phyloP scores from a whole-genome alignment of 1,140 invertebrate genomes.

The Drosophila ogumai region DNA sequence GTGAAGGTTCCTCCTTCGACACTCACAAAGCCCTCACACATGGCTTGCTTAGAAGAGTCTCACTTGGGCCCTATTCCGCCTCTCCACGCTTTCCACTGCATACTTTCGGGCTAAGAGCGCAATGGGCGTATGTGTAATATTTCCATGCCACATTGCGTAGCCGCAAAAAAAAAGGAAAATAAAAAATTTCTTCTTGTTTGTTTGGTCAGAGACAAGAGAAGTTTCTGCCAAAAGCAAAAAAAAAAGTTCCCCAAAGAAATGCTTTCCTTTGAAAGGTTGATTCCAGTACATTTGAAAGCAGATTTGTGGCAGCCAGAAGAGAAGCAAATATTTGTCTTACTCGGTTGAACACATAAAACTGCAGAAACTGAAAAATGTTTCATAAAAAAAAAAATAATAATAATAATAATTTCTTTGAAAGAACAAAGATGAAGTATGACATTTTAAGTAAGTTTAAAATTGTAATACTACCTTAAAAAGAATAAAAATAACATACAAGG shows the following conservation, averaged over 20 bases:
- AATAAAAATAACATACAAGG: no score
- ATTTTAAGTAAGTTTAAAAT: no score
- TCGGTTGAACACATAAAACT: slow-evolving; percentile 10
- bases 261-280: slow-evolving; percentile 21
- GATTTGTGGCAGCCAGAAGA: slow-evolving; percentile 27
- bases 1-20: slow-evolving; percentile 40
- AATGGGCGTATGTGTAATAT: slow-evolving; percentile 51
- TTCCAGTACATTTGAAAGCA: slow-evolving; percentile 51
- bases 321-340: slow-evolving; percentile 43
- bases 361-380: neutral
- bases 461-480: no score
- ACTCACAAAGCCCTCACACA: slow-evolving; percentile 39
- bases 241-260: slow-evolving; percentile 19
- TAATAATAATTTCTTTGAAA: neutral
- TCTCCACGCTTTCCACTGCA: slow-evolving; percentile 21
- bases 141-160: slow-evolving; percentile 47
- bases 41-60: slow-evolving; percentile 30
- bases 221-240: neutral
- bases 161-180: slow-evolving; percentile 24
- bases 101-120: slow-evolving; percentile 41
- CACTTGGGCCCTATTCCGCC: slow-evolving; percentile 11
- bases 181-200: slow-evolving; percentile 25
- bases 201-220: slow-evolving; percentile 34
- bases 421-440: neutral
- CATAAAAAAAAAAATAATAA: neutral